Evolutionary conservation across 1,140 invertebrate species (phyloP).

Genomic region (Tetramorium simillimum): DNA sequence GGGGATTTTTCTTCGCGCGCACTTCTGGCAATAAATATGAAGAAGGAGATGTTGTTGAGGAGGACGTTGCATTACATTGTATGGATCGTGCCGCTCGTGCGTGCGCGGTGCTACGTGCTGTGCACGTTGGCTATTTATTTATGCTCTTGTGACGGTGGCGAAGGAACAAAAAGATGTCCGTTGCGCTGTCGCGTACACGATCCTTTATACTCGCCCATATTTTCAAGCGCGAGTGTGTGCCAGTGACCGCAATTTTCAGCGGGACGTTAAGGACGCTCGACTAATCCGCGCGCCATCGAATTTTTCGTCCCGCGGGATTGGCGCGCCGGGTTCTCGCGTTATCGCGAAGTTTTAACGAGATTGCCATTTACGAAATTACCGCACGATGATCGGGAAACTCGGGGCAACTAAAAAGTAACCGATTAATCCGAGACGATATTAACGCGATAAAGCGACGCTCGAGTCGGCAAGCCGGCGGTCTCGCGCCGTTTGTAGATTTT

Average conservation of each 20-base stretch:
- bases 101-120: not conserved
- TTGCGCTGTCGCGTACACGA: not conserved
- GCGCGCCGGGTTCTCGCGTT: not conserved
- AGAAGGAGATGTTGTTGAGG: not conserved
- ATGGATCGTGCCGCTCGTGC: slow-evolving; percentile 32
- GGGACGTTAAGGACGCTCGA: not conserved
- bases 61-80: not conserved
- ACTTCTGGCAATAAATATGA: slow-evolving; percentile 44
- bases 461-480: not conserved
- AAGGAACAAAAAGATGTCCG: not conserved
- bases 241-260: not conserved
- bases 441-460: slow-evolving; percentile 1
- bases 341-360: slow-evolving; percentile 29
- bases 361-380: slow-evolving; percentile 7
- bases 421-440: slow-evolving; percentile 24
- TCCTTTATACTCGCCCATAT: not conserved
- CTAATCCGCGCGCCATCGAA: not conserved
- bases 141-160: not conserved
- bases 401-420: not conserved
- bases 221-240: not conserved
- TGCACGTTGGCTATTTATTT: slow-evolving; percentile 9
- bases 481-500: slow-evolving; percentile 7
- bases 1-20: slow-evolving; percentile 54
- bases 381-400: slow-evolving; percentile 33
- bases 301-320: not conserved